phyloP scores from a whole-genome alignment of 2,888 invertebrate genomes.

The Tipula vernalis region DNA sequence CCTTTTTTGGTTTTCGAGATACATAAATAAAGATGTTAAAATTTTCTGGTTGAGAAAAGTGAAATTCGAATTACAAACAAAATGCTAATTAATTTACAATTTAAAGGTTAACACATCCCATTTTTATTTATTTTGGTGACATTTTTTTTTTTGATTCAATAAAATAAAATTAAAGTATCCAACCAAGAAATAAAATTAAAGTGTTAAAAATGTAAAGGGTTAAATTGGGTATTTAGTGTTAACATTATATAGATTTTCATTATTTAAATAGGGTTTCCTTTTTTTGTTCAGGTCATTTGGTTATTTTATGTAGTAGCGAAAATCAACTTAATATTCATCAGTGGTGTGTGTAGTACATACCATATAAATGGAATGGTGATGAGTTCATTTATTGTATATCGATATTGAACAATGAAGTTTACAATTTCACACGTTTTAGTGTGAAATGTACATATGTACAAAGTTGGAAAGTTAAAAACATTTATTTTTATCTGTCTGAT shows the following conservation, averaged over 20 bases:
- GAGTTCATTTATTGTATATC: not conserved
- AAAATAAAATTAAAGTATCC: not conserved
- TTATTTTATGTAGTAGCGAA: not conserved
- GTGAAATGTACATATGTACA: not conserved
- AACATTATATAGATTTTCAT: not conserved
- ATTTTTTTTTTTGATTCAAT: not conserved
- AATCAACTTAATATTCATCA: not conserved
- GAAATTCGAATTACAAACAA: not conserved
- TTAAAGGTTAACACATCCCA: not conserved
- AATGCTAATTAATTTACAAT: not conserved
- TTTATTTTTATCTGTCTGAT: not conserved
- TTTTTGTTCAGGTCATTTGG: not conserved
- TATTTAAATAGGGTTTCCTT: not conserved
- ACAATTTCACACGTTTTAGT: not conserved
- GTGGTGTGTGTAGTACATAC: too few relatives aligned
- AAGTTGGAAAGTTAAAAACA: not conserved
- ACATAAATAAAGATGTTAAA: not conserved
- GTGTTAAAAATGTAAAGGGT: not conserved
- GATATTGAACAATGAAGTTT: not conserved
- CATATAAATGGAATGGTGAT: not conserved
- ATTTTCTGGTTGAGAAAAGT: not conserved
- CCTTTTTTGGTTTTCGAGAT: not conserved
- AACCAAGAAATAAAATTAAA: not conserved
- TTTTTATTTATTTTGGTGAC: not conserved
- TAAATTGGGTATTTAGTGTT: slow-evolving; percentile 4